A percentile compares a stretch with the other conserved stretches of the same genome.
phyloP scores from a whole-genome alignment of 1,140 invertebrate species.

The Platyscapa corneri region DNA sequence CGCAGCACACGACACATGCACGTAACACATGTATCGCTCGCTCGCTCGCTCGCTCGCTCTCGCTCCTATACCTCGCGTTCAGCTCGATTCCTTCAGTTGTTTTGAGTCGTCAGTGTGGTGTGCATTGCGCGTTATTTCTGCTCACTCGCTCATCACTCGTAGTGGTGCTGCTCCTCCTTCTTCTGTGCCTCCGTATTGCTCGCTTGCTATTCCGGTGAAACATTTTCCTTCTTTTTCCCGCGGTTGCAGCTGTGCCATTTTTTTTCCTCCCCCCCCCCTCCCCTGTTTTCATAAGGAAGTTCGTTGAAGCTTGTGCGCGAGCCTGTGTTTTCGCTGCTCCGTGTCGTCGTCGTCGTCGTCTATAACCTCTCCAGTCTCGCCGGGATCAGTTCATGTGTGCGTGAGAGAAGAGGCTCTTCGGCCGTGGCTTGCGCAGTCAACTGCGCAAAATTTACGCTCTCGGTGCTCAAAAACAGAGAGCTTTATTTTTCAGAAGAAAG shows the following conservation, averaged over 20 bases:
- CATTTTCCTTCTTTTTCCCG: too few species aligned
- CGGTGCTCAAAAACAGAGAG: background rate
- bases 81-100: constrained; percentile 38
- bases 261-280: too few species aligned
- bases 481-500: background rate
- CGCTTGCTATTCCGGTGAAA: too few species aligned
- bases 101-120: constrained; percentile 38
- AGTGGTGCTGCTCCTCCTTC: background rate
- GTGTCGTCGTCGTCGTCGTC: too few species aligned
- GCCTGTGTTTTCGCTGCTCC: background rate
- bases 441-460: background rate
- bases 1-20: background rate
- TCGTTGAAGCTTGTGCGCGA: too few species aligned
- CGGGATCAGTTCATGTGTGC: background rate
- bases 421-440: background rate
- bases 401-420: background rate
- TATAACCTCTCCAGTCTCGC: background rate
- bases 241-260: too few species aligned
- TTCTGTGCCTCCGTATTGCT: background rate
- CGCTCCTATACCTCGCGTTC: background rate
- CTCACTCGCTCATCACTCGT: too few species aligned
- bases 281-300: too few species aligned
- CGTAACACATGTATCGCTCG: background rate
- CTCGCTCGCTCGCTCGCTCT: background rate
- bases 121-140: background rate